These are phyloP conservation scores for Apocrypta bakeri DNA, from an alignment of 1,140 invertebrate genomes.

Conservation along the genomic window DNA sequence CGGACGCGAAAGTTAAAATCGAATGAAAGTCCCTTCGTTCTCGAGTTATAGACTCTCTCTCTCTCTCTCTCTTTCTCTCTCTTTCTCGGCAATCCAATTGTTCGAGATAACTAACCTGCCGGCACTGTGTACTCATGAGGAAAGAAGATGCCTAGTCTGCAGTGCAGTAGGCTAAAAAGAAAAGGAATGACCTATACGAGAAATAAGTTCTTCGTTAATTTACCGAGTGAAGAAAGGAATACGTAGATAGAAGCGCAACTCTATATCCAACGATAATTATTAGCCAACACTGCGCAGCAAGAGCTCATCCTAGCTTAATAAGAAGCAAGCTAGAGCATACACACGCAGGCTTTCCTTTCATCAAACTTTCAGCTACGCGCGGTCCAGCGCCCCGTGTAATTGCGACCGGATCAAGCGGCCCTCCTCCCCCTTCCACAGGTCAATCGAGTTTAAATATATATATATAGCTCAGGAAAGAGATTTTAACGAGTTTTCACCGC, in stretches of 20 bases:
- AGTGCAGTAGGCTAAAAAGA: no score
- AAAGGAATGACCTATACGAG: no score
- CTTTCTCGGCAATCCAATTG: background rate
- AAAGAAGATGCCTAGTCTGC: background rate
- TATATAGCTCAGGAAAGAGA: background rate
- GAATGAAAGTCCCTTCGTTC: conserved; percentile 21
- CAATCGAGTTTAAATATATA: conserved; percentile 27
- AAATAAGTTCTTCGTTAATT: background rate
- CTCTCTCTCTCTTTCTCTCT: background rate
- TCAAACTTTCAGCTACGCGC: conserved; percentile 9
- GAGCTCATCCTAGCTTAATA: background rate
- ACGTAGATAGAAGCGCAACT: no score
- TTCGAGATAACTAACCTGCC: background rate
- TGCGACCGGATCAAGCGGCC: conserved; percentile 4
- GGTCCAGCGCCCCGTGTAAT: conserved; percentile 18
- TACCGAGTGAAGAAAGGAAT: background rate
- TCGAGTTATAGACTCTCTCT: conserved; percentile 6
- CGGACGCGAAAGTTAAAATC: conserved; percentile 15
- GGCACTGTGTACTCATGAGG: background rate
- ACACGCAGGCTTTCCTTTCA: background rate
- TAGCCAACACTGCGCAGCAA: background rate
- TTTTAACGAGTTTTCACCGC: conserved; percentile 37
- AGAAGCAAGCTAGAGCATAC: background rate
- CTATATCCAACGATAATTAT: background rate
- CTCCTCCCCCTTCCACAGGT: background rate